Evolutionary conservation across 2,797 vertebrate species (phyloP).

Genomic region (Chromobotia macracanthus): DNA sequence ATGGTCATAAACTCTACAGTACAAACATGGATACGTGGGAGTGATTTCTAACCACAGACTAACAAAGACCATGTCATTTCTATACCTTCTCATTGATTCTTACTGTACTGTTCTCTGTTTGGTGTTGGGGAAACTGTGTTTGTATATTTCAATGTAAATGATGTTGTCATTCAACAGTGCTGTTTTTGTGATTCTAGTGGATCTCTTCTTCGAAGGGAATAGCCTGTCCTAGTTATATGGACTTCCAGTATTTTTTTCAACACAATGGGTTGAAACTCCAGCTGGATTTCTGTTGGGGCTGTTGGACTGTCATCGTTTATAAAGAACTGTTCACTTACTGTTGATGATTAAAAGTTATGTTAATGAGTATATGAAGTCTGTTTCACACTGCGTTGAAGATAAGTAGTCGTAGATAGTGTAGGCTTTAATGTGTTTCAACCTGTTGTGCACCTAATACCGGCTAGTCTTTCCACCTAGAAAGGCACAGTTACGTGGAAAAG

Average conservation of each 20-base stretch:
- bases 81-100: neutral
- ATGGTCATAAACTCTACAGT: slow-evolving; percentile 28
- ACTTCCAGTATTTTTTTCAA: neutral
- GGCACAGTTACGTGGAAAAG: slow-evolving; percentile 31
- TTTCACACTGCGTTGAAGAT: slow-evolving; percentile 24
- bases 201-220: slow-evolving; percentile 1
- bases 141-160: neutral
- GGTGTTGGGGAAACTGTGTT: slow-evolving; percentile 35
- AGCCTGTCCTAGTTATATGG: neutral
- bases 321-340: neutral
- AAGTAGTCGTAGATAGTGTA: slow-evolving; percentile 48
- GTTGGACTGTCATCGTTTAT: neutral
- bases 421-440: slow-evolving; percentile 29
- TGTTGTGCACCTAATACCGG: slow-evolving; percentile 8
- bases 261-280: neutral
- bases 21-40: slow-evolving; percentile 32
- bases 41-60: slow-evolving; percentile 57
- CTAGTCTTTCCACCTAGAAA: slow-evolving; percentile 21
- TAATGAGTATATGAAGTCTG: neutral
- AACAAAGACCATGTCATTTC: slow-evolving; percentile 45
- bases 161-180: slow-evolving; percentile 5
- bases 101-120: slow-evolving; percentile 29
- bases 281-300: slow-evolving; percentile 2
- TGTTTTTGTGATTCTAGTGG: slow-evolving; percentile 23
- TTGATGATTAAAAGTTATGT: neutral